A percentile compares a stretch with the other conserved stretches of the same genome.
Conservation (phyloP, 2,888 invertebrate species). For the Torymus texanus region DNA sequence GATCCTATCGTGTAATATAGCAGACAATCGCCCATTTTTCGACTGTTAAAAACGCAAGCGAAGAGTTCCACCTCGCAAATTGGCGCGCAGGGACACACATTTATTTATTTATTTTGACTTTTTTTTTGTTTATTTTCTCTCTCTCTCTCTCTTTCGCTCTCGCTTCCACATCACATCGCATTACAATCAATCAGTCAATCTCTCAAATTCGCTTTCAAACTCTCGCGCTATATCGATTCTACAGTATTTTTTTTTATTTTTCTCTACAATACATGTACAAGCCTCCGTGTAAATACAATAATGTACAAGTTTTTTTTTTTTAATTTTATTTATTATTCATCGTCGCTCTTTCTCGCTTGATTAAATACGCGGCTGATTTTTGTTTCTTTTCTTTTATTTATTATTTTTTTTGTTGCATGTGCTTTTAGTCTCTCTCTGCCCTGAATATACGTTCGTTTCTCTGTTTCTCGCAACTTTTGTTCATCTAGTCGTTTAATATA, state of each 20-base stretch:
- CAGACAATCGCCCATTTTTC: neutral
- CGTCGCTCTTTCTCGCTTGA: slow-evolving; percentile 10
- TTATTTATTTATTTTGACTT: neutral
- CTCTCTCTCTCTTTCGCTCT: slow-evolving; percentile 9
- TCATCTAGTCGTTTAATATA: too few species aligned
- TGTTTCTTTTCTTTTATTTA: slow-evolving; percentile 12
- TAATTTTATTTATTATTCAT: slow-evolving; percentile 54
- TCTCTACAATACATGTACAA: slow-evolving; percentile 65
- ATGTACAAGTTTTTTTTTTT: slow-evolving; percentile 67
- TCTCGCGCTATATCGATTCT: slow-evolving; percentile 48
- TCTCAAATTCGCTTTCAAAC: too few species aligned
- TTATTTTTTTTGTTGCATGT: slow-evolving; percentile 9
- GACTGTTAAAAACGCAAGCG: slow-evolving; percentile 1
- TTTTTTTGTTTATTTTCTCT: neutral
- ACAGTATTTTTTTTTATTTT: slow-evolving; percentile 54
- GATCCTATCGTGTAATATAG: neutral
- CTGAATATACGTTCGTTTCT: too few species aligned
- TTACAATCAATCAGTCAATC: too few species aligned
- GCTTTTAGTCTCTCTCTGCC: neutral
- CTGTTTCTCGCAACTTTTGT: too few species aligned
- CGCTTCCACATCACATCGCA: neutral
- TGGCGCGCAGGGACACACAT: slow-evolving; percentile 33
- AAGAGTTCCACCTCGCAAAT: slow-evolving; percentile 45
- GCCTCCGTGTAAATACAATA: slow-evolving; percentile 70
- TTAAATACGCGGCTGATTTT: slow-evolving; percentile 20